phyloP scores from a whole-genome alignment of 2,113 vertebrate genomes.

The Pontoporia blainvillei region DNA sequence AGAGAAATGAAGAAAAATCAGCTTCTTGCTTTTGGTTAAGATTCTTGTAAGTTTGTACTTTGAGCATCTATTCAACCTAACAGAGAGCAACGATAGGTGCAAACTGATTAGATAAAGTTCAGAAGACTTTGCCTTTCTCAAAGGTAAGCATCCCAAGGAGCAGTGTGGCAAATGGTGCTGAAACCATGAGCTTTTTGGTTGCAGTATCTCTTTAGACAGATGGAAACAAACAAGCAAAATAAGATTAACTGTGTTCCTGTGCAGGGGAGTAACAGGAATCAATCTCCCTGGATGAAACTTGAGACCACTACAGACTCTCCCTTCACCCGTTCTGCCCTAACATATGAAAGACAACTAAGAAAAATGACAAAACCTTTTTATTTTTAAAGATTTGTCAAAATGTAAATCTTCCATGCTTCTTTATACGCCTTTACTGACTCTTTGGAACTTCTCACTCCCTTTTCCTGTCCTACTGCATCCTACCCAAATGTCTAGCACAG shows the following conservation, averaged over 20 bases:
- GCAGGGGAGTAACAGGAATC: not conserved
- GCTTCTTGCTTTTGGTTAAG: not conserved
- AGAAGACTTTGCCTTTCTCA: not conserved
- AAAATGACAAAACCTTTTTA: not conserved
- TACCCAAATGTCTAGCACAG: not conserved
- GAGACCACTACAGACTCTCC: not conserved
- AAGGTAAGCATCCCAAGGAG: not conserved
- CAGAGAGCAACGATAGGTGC: not conserved
- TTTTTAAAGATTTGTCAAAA: not conserved
- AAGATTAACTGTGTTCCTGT: not conserved
- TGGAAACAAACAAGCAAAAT: not conserved
- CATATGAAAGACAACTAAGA: not conserved
- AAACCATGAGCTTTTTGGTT: not conserved
- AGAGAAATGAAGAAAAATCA: not conserved
- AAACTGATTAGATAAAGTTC: not conserved
- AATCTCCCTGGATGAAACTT: not conserved
- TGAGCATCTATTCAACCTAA: not conserved
- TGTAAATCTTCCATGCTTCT: not conserved
- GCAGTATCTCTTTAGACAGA: not conserved
- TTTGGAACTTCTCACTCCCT: not conserved
- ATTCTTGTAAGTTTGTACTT: not conserved
- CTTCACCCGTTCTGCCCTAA: not conserved
- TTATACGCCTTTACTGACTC: not conserved
- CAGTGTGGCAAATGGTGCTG: not conserved
- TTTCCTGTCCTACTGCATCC: not conserved